Evolutionary conservation across 2,888 invertebrate species (phyloP).

Genomic region (Rotaria macrura): DNA sequence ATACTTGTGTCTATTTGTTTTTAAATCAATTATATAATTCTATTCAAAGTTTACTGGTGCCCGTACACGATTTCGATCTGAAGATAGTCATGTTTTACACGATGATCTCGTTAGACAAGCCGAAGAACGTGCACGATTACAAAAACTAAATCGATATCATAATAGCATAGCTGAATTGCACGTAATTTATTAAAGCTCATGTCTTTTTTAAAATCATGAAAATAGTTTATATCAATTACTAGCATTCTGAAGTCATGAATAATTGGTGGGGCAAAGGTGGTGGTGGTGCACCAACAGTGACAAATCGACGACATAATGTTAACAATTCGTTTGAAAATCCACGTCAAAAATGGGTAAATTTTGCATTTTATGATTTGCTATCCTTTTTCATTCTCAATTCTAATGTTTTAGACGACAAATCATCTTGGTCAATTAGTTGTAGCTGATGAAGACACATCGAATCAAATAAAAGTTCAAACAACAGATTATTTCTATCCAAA

Average conservation of each 20-base stretch:
- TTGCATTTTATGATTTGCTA: background rate
- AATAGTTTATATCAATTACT: background rate
- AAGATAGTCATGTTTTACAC: background rate
- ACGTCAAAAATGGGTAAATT: background rate
- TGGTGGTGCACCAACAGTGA: background rate
- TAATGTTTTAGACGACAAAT: background rate
- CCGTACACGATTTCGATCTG: background rate
- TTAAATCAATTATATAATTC: too few species aligned
- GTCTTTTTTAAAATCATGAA: too few species aligned
- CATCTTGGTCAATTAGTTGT: background rate
- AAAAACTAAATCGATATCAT: background rate
- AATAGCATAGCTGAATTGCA: background rate
- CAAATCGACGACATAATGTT: constrained; percentile 10
- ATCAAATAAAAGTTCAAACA: background rate
- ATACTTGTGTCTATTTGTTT: background rate
- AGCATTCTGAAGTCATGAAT: constrained; percentile 2
- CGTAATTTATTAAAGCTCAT: background rate
- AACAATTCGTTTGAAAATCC: background rate
- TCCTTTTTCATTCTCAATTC: background rate
- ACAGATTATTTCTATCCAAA: background rate
- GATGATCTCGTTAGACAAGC: background rate
- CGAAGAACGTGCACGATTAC: constrained; percentile 4
- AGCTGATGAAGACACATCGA: background rate
- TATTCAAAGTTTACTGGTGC: background rate
- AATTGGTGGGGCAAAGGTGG: constrained; percentile 10